Evolutionary conservation across 2,113 vertebrate species (phyloP).

Genomic region (Anoura caudifer): DNA sequence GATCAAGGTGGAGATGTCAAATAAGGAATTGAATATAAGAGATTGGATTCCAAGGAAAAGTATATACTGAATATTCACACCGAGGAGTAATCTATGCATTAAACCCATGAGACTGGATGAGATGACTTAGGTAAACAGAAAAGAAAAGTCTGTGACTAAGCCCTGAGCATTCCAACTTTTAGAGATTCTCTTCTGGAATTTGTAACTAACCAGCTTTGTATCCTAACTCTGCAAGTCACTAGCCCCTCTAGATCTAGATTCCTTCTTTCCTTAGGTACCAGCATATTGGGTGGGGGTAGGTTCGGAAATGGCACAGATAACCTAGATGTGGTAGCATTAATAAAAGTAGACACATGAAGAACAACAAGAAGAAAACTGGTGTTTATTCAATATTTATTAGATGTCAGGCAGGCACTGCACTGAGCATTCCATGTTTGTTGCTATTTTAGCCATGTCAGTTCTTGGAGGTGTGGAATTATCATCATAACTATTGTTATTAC

Average conservation of each 20-base stretch:
- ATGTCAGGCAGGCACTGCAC: not conserved
- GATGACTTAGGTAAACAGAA: not conserved
- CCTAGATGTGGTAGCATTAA: not conserved
- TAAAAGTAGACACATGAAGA: not conserved
- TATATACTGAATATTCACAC: not conserved
- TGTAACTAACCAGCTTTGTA: not conserved
- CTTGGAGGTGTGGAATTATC: not conserved
- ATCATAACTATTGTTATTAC: not conserved
- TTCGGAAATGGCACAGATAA: not conserved
- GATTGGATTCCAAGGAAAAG: not conserved
- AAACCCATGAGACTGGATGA: not conserved
- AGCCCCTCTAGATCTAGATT: not conserved
- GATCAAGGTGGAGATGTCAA: not conserved
- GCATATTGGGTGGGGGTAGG: fast-evolving
- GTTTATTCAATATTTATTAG: not conserved
- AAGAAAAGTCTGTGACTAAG: not conserved
- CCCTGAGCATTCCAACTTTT: not conserved
- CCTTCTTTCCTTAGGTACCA: not conserved
- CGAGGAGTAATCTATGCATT: not conserved
- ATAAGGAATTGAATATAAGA: not conserved
- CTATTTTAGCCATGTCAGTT: not conserved
- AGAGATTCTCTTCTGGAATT: not conserved
- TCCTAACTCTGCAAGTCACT: not conserved
- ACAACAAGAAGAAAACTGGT: not conserved
- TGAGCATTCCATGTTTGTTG: not conserved